Conservation (phyloP, 2,113 vertebrate species). For the Octodon degus region DNA sequence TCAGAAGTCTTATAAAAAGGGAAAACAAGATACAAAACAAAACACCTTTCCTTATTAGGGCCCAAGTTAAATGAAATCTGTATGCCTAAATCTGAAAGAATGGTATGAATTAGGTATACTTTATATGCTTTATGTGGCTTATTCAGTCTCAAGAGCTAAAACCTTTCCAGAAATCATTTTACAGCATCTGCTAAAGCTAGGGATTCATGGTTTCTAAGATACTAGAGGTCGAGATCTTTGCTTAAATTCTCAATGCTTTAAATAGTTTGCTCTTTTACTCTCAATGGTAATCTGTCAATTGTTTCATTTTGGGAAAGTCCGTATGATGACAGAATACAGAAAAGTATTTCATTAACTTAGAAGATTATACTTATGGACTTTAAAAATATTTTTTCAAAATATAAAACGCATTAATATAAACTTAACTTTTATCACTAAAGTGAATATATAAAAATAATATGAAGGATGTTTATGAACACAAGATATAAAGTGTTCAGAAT, state of each 20-base stretch:
- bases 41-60: background rate
- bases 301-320: conserved; percentile 2
- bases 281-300: background rate
- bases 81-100: background rate
- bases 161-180: conserved; percentile 55
- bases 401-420: background rate
- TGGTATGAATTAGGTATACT: background rate
- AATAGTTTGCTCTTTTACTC: background rate
- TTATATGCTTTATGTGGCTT: conserved; percentile 33
- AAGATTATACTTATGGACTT: background rate
- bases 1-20: background rate
- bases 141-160: conserved; percentile 33
- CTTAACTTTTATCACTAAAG: conserved; percentile 46
- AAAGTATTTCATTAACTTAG: conserved; percentile 46
- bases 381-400: conserved; percentile 40
- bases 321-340: background rate
- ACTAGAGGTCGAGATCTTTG: conserved; percentile 8
- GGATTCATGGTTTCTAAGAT: conserved; percentile 23
- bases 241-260: conserved; percentile 57
- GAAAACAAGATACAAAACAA: background rate
- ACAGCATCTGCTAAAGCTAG: conserved; percentile 32
- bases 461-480: conserved; percentile 49
- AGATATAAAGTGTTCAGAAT: conserved; percentile 50
- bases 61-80: background rate
- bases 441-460: conserved; percentile 30